Evolutionary conservation across 2,888 invertebrate species (phyloP).

Genomic region (Xestia rhomboidea): DNA sequence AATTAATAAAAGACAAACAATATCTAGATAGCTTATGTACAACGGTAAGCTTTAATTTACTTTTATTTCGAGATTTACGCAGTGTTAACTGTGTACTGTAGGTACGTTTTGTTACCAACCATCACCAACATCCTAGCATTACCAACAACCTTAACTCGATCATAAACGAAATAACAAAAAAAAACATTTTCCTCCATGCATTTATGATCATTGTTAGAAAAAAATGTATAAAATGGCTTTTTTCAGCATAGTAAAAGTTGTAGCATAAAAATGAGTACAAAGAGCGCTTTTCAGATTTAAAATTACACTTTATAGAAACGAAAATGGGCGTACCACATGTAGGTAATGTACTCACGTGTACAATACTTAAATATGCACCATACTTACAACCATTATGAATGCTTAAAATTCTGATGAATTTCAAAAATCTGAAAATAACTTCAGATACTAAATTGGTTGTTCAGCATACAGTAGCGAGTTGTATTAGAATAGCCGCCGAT

Average conservation of each 20-base stretch:
- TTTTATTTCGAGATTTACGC: no score
- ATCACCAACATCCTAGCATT: neutral
- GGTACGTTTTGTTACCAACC: neutral
- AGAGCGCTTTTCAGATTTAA: neutral
- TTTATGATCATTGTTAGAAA: neutral
- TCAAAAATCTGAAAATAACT: neutral
- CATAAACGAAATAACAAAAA: neutral
- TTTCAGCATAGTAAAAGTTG: neutral
- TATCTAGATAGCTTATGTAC: no score
- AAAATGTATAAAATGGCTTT: neutral
- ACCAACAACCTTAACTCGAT: neutral
- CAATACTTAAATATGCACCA: neutral
- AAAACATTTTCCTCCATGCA: neutral
- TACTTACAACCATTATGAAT: neutral
- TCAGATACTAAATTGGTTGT: constrained; percentile 16
- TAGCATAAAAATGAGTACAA: neutral
- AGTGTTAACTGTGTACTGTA: neutral
- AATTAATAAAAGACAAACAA: no score
- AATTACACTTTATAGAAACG: neutral
- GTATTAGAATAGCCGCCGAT: constrained; percentile 63
- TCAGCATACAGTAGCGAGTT: constrained; percentile 49
- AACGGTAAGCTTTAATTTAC: no score
- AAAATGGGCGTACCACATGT: neutral
- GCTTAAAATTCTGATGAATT: neutral
- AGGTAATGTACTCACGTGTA: neutral